These are phyloP conservation scores for Trichonephila clavata DNA, from an alignment of 1,140 invertebrate genomes.

Conservation along the genomic window DNA sequence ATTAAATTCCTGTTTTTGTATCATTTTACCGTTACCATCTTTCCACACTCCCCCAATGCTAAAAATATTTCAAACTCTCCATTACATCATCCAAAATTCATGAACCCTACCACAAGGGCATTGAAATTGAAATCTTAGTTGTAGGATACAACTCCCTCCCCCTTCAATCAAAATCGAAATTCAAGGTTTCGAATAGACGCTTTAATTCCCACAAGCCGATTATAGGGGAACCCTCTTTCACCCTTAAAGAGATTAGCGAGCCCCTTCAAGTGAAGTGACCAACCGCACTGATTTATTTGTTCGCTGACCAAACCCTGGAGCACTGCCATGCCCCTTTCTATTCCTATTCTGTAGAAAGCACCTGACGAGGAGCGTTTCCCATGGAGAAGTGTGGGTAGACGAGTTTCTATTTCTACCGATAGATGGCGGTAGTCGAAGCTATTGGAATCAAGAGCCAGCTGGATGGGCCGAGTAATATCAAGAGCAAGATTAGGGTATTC, in stretches of 20 bases:
- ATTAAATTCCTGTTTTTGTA: neutral
- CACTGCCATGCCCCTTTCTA: neutral
- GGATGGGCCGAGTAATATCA: slow-evolving; percentile 8
- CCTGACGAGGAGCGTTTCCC: neutral
- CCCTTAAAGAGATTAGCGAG: slow-evolving; percentile 10
- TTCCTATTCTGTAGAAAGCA: neutral
- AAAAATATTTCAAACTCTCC: neutral
- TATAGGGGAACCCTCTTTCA: neutral
- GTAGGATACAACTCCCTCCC: neutral
- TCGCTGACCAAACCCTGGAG: slow-evolving; percentile 40
- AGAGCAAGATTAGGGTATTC: slow-evolving; percentile 22
- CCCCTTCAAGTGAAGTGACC: slow-evolving; percentile 25
- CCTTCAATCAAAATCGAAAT: slow-evolving; percentile 9
- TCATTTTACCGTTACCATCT: neutral
- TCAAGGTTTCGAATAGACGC: neutral
- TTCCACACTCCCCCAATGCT: neutral
- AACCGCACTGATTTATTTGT: slow-evolving; percentile 56
- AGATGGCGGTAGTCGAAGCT: slow-evolving; percentile 47
- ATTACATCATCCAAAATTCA: neutral
- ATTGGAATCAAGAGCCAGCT: slow-evolving; percentile 44
- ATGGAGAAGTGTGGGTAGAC: neutral
- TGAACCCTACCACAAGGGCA: neutral
- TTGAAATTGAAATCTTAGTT: neutral
- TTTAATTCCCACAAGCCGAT: slow-evolving; percentile 34
- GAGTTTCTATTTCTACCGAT: neutral